These are phyloP conservation scores for Hyposmocoma kahamanoa DNA, from an alignment of 1,140 invertebrate genomes.

Conservation along the genomic window DNA sequence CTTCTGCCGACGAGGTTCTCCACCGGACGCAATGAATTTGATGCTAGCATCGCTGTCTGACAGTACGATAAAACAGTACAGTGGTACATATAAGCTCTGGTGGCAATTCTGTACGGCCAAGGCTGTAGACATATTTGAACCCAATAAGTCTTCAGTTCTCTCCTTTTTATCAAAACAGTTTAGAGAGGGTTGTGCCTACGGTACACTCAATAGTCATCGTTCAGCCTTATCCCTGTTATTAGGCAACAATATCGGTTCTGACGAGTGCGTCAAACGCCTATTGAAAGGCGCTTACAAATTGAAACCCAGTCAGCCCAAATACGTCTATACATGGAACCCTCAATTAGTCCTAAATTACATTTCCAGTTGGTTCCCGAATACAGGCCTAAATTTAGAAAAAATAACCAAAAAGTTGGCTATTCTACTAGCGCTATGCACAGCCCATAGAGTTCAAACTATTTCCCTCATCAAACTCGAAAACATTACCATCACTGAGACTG, in stretches of 20 bases:
- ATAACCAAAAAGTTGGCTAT: constrained; percentile 17
- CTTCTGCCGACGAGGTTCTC: constrained; percentile 10
- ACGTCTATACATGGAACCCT: constrained; percentile 23
- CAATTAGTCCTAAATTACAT: constrained; percentile 23
- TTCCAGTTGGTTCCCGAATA: constrained; percentile 3
- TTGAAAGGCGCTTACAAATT: constrained; percentile 23
- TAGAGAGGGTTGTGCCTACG: constrained; percentile 18
- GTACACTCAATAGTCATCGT: constrained; percentile 24
- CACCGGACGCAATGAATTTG: constrained; percentile 11
- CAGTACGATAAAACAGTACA: constrained; percentile 26
- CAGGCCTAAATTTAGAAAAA: constrained; percentile 13
- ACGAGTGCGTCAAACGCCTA: constrained; percentile 17
- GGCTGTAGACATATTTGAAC: constrained; percentile 15
- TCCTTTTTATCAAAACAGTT: constrained; percentile 17
- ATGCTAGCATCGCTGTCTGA: constrained; percentile 19
- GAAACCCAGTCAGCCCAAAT: constrained; percentile 19
- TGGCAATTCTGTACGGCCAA: constrained; percentile 24
- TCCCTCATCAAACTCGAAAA: constrained; percentile 17
- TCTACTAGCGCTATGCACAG: constrained; percentile 22
- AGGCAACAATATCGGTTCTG: constrained; percentile 11
- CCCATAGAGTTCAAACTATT: constrained; percentile 15
- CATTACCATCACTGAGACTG: not conserved
- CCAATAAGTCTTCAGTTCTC: constrained; percentile 3
- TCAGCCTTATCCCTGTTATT: constrained; percentile 25
- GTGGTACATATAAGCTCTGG: constrained; percentile 19